These are phyloP conservation scores for Phyllostomus hastatus DNA, from an alignment of 2,113 vertebrate genomes.

Conservation along the genomic window DNA sequence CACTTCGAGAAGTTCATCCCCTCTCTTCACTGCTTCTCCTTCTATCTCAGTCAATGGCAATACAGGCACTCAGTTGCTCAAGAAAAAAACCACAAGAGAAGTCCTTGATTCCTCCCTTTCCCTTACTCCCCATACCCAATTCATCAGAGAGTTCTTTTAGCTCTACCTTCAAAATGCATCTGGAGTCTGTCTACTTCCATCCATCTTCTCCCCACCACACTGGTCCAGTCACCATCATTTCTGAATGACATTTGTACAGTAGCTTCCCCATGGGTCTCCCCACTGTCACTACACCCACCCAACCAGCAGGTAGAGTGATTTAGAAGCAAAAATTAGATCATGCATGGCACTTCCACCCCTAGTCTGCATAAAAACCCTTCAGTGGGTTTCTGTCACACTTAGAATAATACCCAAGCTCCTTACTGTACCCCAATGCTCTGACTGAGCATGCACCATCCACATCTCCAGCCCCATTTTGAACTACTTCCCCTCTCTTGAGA, in stretches of 20 bases:
- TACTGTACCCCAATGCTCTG: neutral
- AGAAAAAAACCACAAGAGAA: neutral
- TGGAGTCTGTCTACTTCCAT: neutral
- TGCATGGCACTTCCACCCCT: too few relatives aligned
- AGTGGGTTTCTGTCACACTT: neutral
- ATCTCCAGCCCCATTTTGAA: neutral
- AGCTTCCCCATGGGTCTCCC: neutral
- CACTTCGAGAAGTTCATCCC: fast-evolving
- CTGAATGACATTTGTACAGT: neutral
- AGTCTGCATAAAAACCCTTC: neutral
- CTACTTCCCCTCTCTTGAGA: neutral
- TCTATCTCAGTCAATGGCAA: neutral
- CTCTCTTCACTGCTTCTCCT: neutral
- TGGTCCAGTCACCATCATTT: neutral
- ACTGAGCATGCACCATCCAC: neutral
- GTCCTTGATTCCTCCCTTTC: neutral
- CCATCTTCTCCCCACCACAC: neutral
- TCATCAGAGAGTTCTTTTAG: neutral
- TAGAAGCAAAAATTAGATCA: neutral
- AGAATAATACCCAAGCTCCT: neutral
- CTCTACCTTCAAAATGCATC: neutral
- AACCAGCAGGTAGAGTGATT: neutral
- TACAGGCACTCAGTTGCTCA: neutral
- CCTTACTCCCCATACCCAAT: neutral
- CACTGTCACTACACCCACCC: neutral